A percentile compares a stretch with the other conserved stretches of the same genome.
Conservation (phyloP, 1,140 invertebrate species). For the Teleopsis dalmanni region DNA sequence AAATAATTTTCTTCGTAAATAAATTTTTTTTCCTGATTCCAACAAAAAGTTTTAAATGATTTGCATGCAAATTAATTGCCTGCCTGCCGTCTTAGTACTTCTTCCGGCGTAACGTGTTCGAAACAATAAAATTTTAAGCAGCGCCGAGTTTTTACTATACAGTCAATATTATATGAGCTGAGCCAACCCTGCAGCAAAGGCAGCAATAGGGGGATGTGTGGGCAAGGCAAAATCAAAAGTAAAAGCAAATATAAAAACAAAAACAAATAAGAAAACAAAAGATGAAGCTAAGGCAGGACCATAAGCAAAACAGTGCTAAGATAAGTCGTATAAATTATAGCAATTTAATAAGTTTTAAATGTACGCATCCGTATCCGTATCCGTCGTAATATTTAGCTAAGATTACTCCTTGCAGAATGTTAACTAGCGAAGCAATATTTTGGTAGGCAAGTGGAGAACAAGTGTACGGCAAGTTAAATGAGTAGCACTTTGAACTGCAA, state of each 20-base stretch:
- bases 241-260: not conserved
- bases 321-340: slow-evolving; percentile 45
- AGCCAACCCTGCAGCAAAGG: not conserved
- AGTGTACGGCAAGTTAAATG: too few relatives aligned
- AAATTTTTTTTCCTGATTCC: not conserved
- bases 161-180: not conserved
- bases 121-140: not conserved
- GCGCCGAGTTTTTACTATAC: not conserved
- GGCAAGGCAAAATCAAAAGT: not conserved
- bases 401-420: too few relatives aligned
- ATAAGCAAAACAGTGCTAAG: slow-evolving; percentile 18
- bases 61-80: slow-evolving; percentile 45
- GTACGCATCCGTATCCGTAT: slow-evolving; percentile 29
- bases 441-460: too few relatives aligned
- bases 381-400: too few relatives aligned
- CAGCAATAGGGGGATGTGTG: not conserved
- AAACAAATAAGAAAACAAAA: not conserved
- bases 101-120: too few relatives aligned
- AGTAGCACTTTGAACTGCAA: too few relatives aligned
- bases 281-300: not conserved
- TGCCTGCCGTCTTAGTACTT: slow-evolving; percentile 22
- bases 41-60: slow-evolving; percentile 31
- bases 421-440: too few relatives aligned
- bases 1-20: not conserved
- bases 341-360: slow-evolving; percentile 45